These are phyloP conservation scores for Eristalis intricaria DNA, from an alignment of 2,888 invertebrate genomes.

Conservation along the genomic window DNA sequence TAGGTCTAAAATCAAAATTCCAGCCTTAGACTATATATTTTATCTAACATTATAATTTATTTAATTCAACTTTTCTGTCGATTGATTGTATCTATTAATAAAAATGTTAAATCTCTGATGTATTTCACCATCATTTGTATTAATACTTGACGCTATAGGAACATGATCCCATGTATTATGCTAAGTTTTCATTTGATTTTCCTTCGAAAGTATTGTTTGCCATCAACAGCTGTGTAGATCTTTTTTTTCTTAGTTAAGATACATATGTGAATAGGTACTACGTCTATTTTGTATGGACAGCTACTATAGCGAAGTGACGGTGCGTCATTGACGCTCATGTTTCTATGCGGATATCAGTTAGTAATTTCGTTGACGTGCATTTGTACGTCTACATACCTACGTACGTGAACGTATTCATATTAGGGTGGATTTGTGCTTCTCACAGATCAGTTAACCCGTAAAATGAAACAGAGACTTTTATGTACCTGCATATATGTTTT, in stretches of 20 bases:
- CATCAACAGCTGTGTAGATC: no score
- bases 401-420: neutral
- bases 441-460: neutral
- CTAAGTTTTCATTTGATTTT: no score
- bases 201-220: no score
- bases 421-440: conserved; percentile 41
- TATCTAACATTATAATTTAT: no score
- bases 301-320: neutral
- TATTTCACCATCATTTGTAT: no score
- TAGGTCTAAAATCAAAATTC: no score
- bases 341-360: conserved; percentile 53
- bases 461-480: neutral
- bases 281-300: conserved; percentile 2
- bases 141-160: no score
- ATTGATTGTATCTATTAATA: no score
- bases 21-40: no score
- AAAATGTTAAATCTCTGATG: no score
- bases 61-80: no score
- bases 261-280: conserved; percentile 22
- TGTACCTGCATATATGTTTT: neutral
- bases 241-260: neutral
- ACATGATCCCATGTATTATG: no score
- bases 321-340: conserved; percentile 48
- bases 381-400: conserved; percentile 29
- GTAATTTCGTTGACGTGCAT: conserved; percentile 35